Percentiles rank a stretch among this genome's conserved stretches.
Evolutionary conservation across 2,113 vertebrate species (phyloP).

Genomic region (Miniopterus natalensis): DNA sequence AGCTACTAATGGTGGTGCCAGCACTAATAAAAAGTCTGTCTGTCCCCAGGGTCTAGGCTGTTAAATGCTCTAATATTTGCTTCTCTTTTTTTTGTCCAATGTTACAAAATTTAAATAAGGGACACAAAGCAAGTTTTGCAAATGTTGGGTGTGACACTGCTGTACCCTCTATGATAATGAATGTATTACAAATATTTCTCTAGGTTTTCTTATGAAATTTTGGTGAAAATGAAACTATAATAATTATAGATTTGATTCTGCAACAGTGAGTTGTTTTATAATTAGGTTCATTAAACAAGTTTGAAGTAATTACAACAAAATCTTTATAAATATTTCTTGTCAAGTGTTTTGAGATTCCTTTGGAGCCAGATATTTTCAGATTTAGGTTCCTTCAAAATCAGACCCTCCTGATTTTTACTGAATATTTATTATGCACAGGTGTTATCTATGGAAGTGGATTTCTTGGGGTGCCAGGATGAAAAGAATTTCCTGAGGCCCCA

Average conservation of each 20-base stretch:
- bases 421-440: not conserved
- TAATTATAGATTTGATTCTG: not conserved
- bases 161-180: not conserved
- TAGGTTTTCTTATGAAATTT: not conserved
- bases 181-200: fast-evolving
- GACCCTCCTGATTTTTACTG: not conserved
- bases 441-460: too few relatives aligned
- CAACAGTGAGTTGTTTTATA: not conserved
- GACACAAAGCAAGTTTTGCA: not conserved
- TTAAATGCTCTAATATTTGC: not conserved
- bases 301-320: not conserved
- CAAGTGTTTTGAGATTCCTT: not conserved
- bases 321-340: not conserved
- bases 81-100: not conserved
- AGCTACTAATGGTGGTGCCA: not conserved
- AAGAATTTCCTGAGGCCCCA: too few relatives aligned
- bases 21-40: not conserved
- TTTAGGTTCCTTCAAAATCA: not conserved
- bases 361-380: not conserved
- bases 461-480: too few relatives aligned
- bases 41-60: not conserved
- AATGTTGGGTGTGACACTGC: not conserved
- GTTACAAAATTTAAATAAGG: not conserved
- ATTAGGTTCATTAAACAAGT: not conserved
- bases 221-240: not conserved